Percentiles rank a stretch among this genome's conserved stretches.
These are phyloP conservation scores for Jacana jacana DNA, from an alignment of 2,113 vertebrate species.

Conservation along the genomic window DNA sequence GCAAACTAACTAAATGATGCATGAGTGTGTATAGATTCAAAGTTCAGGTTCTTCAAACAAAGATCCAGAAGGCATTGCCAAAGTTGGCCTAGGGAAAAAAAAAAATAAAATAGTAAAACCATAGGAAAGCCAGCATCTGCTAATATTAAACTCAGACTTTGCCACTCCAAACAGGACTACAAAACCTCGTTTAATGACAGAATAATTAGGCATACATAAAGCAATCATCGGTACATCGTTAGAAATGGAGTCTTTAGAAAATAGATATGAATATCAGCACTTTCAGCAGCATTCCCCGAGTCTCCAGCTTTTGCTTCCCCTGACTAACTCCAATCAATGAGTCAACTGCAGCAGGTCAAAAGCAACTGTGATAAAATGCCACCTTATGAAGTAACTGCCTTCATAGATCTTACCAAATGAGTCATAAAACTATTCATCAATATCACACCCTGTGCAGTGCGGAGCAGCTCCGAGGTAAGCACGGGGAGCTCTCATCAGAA, in stretches of 20 bases:
- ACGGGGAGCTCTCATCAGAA: constrained; percentile 23
- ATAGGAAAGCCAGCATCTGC: neutral
- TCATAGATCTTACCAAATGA: constrained; percentile 65
- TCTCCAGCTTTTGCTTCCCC: neutral
- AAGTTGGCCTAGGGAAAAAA: neutral
- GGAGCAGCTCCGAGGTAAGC: neutral
- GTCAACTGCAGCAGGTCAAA: constrained; percentile 53
- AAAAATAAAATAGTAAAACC: no score
- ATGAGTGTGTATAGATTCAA: neutral
- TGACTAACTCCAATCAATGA: constrained; percentile 63
- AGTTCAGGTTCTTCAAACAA: constrained; percentile 22
- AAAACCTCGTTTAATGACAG: constrained; percentile 14
- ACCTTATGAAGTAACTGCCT: constrained; percentile 71
- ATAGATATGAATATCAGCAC: neutral
- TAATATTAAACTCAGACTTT: neutral
- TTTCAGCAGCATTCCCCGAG: neutral
- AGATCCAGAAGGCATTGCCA: neutral
- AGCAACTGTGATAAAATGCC: constrained; percentile 62
- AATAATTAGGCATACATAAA: constrained; percentile 38
- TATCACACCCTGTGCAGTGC: neutral
- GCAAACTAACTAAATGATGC: constrained; percentile 15
- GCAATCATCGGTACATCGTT: neutral
- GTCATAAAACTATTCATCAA: constrained; percentile 69
- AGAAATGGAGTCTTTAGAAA: neutral
- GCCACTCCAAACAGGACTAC: neutral